A percentile compares a stretch with the other conserved stretches of the same genome.
Evolutionary conservation across 2,888 invertebrate genomes (phyloP).

Genomic region (Atherix ibis): DNA sequence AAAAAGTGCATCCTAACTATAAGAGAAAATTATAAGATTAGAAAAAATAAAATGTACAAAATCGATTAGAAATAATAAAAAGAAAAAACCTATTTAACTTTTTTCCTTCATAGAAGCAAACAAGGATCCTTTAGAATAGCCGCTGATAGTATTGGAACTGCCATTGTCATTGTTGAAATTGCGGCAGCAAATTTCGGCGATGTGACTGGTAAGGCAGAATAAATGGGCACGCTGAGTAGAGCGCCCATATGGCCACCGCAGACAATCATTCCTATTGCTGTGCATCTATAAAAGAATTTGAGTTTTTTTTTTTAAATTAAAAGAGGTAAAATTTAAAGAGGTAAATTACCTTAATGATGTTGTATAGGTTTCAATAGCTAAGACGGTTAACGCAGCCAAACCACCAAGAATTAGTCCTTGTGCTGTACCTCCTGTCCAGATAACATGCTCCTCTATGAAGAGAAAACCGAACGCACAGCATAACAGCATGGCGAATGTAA

Average conservation of each 20-base stretch:
- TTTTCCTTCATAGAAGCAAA: slow-evolving; percentile 18
- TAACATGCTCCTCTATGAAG: slow-evolving; percentile 10
- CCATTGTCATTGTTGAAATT: slow-evolving; percentile 12
- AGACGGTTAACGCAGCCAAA: slow-evolving; percentile 13
- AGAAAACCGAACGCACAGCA: slow-evolving; percentile 14
- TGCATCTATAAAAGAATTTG: slow-evolving; percentile 11
- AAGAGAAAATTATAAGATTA: no score
- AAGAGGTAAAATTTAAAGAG: no score
- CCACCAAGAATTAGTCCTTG: slow-evolving; percentile 14
- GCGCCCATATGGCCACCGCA: slow-evolving; percentile 14
- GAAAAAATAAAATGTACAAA: no score
- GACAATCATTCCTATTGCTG: slow-evolving; percentile 14
- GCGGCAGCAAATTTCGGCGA: slow-evolving; percentile 13
- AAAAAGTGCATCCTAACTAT: no score
- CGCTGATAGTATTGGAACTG: slow-evolving; percentile 11
- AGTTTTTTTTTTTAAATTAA: no score
- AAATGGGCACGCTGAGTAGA: slow-evolving; percentile 11
- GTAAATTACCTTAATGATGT: slow-evolving; percentile 13
- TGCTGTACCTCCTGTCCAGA: slow-evolving; percentile 16
- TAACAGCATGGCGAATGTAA: slow-evolving; percentile 13
- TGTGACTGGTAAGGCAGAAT: slow-evolving; percentile 10
- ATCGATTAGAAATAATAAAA: no score
- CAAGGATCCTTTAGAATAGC: slow-evolving; percentile 12
- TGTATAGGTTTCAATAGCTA: slow-evolving; percentile 14
- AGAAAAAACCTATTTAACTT: no score